Conservation (phyloP, 2,888 invertebrate genomes). For the Automeris io region DNA sequence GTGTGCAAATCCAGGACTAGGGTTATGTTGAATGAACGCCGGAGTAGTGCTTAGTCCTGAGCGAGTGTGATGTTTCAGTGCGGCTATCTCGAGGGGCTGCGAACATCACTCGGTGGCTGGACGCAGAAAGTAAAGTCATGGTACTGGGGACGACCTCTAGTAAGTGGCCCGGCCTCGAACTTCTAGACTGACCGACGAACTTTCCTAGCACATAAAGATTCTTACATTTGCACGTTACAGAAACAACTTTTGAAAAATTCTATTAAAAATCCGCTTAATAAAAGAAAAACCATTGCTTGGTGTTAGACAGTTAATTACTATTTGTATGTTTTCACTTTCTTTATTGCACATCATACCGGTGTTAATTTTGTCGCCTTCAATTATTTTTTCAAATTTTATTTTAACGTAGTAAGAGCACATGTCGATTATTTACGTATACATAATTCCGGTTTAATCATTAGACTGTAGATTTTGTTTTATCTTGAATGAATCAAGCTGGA, state of each 20-base stretch:
- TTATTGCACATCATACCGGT: conserved; percentile 68
- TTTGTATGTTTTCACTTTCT: conserved; percentile 61
- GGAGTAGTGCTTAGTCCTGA: conserved; percentile 58
- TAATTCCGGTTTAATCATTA: conserved; percentile 52
- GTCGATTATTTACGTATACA: conserved; percentile 35
- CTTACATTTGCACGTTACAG: conserved; percentile 69
- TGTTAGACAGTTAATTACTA: conserved; percentile 56
- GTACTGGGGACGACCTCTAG: conserved; percentile 98
- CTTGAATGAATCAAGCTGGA: conserved; percentile 53
- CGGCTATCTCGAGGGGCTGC: conserved; percentile 95
- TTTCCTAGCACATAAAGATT: conserved; percentile 72
- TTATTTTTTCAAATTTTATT: conserved; percentile 39
- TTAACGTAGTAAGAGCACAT: conserved; percentile 50
- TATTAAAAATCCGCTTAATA: conserved; percentile 67
- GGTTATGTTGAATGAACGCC: conserved; percentile 21
- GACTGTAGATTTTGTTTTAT: conserved; percentile 57
- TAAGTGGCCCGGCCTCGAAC: conserved; percentile 82
- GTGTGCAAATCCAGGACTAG: conserved; percentile 15
- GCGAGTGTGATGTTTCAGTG: conserved; percentile 84
- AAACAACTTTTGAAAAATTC: conserved; percentile 34
- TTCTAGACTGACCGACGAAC: conserved; percentile 56
- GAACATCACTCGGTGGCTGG: conserved; percentile 96
- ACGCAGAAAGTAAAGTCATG: conserved; percentile 98
- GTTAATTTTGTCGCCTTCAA: conserved; percentile 48
- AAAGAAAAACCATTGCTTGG: conserved; percentile 58